phyloP scores from a whole-genome alignment of 2,888 invertebrate genomes.

The Cryptocheilus praepositus region DNA sequence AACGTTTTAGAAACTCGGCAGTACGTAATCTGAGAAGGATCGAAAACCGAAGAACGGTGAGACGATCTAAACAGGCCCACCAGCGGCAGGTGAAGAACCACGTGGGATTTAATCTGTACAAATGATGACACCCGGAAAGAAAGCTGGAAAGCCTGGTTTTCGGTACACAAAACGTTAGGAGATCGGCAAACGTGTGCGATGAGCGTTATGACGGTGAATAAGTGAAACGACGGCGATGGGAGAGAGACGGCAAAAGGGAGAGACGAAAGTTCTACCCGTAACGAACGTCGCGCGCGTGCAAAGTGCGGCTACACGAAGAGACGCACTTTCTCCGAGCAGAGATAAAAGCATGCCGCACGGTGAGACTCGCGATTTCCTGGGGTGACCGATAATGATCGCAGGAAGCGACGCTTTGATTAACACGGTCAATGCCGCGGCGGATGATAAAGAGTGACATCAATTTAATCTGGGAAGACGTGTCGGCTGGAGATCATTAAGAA shows the following conservation, averaged over 20 bases:
- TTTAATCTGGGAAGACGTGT: too few species aligned
- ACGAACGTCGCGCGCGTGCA: conserved; percentile 17
- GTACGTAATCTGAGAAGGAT: too few species aligned
- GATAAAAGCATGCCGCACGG: conserved; percentile 41
- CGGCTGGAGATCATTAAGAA: too few species aligned
- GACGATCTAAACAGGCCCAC: too few species aligned
- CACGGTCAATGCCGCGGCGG: conserved; percentile 5
- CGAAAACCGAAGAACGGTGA: too few species aligned
- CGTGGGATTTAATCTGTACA: too few species aligned
- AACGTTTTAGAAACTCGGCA: too few species aligned
- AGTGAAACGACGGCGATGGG: conserved; percentile 4
- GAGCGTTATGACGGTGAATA: neutral
- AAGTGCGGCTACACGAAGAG: conserved; percentile 31
- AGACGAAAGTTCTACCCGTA: neutral
- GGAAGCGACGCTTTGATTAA: conserved; percentile 39
- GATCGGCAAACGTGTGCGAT: neutral
- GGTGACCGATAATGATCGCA: conserved; percentile 32
- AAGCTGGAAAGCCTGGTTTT: neutral
- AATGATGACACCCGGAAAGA: neutral
- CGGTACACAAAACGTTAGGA: conserved; percentile 1
- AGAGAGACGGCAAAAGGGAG: conserved; percentile 12
- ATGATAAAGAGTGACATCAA: too few species aligned
- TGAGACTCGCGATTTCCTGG: conserved; percentile 46
- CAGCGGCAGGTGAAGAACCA: too few species aligned
- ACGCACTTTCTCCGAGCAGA: conserved; percentile 49